Evolutionary conservation across 1,140 invertebrate species (phyloP).

Genomic region (Octopus sinensis): DNA sequence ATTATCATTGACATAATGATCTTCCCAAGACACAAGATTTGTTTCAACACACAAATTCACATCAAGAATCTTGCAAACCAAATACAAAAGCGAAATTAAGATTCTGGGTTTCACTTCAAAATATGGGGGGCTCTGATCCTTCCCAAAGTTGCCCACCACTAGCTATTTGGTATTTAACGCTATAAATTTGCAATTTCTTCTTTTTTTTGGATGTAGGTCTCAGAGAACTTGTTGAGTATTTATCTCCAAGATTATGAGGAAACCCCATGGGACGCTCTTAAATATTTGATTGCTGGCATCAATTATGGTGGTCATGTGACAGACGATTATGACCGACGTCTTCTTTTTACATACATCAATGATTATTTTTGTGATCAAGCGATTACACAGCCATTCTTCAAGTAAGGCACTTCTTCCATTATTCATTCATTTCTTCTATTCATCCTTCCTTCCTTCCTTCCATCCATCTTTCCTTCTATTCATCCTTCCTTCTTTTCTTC

Average conservation of each 20-base stretch:
- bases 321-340: conserved; percentile 56
- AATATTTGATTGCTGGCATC: conserved; percentile 59
- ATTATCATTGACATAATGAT: no score
- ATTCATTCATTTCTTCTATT: background rate
- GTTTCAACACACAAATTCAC: no score
- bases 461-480: background rate
- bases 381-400: conserved; percentile 66
- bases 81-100: no score
- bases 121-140: background rate
- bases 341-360: conserved; percentile 74
- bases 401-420: conserved; percentile 54
- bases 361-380: conserved; percentile 75
- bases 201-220: conserved; percentile 62
- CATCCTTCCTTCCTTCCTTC: background rate
- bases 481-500: background rate
- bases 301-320: conserved; percentile 61
- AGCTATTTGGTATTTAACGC: background rate
- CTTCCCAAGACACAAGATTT: no score
- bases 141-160: background rate
- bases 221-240: conserved; percentile 74
- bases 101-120: background rate
- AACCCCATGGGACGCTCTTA: conserved; percentile 63
- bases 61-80: no score
- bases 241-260: conserved; percentile 81
- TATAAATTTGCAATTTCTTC: background rate